Percentiles rank a stretch among this genome's conserved stretches.
phyloP scores from a whole-genome alignment of 2,797 vertebrate species.

The Hydrolagus colliei region DNA sequence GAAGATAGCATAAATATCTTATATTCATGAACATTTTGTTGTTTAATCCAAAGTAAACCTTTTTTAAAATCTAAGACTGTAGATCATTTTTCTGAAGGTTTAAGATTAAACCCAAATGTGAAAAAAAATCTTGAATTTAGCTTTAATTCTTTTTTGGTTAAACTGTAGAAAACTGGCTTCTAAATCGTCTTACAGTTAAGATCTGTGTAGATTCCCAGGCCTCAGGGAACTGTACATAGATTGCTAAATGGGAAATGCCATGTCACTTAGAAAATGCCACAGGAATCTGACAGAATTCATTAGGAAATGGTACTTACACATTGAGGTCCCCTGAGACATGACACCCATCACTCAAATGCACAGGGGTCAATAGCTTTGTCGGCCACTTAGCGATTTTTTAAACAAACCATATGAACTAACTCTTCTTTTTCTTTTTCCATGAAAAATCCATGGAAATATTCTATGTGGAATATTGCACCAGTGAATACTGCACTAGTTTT shows the following conservation, averaged over 20 bases:
- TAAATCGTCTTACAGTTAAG: too few relatives aligned
- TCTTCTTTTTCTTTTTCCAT: neutral
- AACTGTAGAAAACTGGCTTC: too few relatives aligned
- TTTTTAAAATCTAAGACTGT: too few relatives aligned
- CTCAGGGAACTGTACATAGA: neutral
- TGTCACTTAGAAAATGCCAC: neutral
- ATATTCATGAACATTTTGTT: neutral
- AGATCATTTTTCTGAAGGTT: too few relatives aligned
- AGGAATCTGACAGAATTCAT: constrained; percentile 2
- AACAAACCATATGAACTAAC: neutral
- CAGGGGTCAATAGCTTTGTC: neutral
- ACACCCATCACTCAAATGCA: neutral
- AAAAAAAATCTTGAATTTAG: too few relatives aligned
- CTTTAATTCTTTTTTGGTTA: too few relatives aligned
- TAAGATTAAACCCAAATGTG: too few relatives aligned
- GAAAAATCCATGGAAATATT: neutral
- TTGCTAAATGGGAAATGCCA: constrained; percentile 5
- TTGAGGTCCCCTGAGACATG: neutral
- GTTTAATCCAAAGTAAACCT: neutral
- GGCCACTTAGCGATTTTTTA: neutral
- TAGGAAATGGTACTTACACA: neutral
- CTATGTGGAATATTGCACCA: neutral
- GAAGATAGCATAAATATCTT: neutral
- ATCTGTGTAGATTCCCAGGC: neutral
- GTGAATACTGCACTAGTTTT: neutral